These are phyloP conservation scores for Galago senegalensis DNA, from an alignment of 2,797 vertebrate species.

Conservation along the genomic window DNA sequence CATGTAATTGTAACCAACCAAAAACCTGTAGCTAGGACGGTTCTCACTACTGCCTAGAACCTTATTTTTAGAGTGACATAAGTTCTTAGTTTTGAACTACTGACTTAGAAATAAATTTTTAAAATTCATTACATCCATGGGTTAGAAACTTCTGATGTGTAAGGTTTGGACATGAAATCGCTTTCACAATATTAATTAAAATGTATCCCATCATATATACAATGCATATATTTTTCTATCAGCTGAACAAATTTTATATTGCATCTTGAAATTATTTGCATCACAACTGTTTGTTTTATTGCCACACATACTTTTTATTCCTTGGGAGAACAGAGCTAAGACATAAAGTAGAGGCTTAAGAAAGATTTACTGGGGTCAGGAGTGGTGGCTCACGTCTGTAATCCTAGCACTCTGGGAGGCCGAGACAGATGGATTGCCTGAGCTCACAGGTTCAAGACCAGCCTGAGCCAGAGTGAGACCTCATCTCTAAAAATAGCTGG, in stretches of 20 bases:
- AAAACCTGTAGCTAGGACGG: background rate
- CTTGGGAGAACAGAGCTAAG: background rate
- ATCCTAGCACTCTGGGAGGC: no score
- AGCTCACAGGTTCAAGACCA: no score
- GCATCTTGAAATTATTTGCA: background rate
- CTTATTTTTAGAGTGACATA: background rate
- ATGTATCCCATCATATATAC: background rate
- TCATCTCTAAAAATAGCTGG: no score
- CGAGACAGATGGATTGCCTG: no score
- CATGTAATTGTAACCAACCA: background rate
- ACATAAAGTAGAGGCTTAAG: background rate
- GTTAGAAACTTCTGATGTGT: background rate
- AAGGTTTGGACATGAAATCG: background rate
- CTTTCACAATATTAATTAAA: background rate
- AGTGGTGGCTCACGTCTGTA: no score
- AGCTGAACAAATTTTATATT: background rate
- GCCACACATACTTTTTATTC: background rate
- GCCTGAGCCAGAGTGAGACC: no score
- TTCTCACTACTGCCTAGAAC: background rate
- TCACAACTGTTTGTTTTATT: constrained; percentile 15
- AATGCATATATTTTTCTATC: background rate
- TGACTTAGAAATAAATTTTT: background rate
- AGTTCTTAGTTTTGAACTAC: constrained; percentile 32
- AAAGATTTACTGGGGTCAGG: background rate
- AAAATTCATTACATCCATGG: background rate